These are phyloP conservation scores for Labroides dimidiatus DNA, from an alignment of 2,797 vertebrate genomes.

Conservation along the genomic window DNA sequence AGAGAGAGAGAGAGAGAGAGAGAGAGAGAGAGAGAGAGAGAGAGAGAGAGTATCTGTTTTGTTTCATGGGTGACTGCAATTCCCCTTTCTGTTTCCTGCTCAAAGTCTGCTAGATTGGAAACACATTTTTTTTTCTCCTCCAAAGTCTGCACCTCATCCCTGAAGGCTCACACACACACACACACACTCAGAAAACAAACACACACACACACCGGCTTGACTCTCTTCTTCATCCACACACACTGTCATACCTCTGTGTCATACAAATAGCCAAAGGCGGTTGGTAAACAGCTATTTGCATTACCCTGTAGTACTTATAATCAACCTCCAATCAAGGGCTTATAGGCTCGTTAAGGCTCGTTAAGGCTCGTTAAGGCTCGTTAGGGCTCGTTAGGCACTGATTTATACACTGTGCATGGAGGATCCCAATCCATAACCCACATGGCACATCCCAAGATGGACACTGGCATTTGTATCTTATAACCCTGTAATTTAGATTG, in stretches of 20 bases:
- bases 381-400: constrained; percentile 59
- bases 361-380: constrained; percentile 38
- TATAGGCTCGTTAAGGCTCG: constrained; percentile 57
- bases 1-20: constrained; percentile 6
- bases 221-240: neutral
- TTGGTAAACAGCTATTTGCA: constrained; percentile 59
- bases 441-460: constrained; percentile 57
- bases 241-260: neutral
- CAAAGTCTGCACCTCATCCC: constrained; percentile 48
- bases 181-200: neutral
- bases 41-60: constrained; percentile 44
- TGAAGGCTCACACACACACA: constrained; percentile 34
- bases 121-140: constrained; percentile 58
- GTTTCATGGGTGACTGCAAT: constrained; percentile 61
- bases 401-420: constrained; percentile 63
- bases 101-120: constrained; percentile 61
- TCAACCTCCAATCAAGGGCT: constrained; percentile 67
- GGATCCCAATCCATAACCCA: constrained; percentile 37
- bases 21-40: no score
- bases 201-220: neutral
- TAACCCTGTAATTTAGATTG: neutral
- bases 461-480: constrained; percentile 58
- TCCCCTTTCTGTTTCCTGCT: constrained; percentile 62
- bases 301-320: constrained; percentile 52
- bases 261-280: constrained; percentile 49